Evolutionary conservation across 2,113 vertebrate species (phyloP), one percentile per base, ranked within the genome.

Genomic region (Charina bottae): DNA sequence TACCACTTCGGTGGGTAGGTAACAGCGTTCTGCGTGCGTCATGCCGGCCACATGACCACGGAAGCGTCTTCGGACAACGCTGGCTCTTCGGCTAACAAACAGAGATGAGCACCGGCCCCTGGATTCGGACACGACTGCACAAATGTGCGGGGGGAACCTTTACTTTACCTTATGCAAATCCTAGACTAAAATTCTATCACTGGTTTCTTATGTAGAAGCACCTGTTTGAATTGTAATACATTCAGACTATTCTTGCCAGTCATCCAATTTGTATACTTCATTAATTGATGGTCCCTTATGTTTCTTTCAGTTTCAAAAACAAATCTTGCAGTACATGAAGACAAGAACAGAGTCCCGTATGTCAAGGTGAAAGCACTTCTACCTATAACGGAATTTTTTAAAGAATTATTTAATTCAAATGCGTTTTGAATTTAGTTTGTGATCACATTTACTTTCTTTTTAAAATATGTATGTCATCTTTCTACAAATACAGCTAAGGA

Each of bases 321-420:
- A 78, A 99, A 98, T 94, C 96, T 99, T 1, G 98, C 98, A 46
- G 98, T 99, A 64, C 98, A 99, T 85, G 98, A 99, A 97, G 98
- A 99, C 95, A 98, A 98, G 96, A 98, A 99, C 95, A 98, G 98
- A 97, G 98, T 99, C 21, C 98, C 98, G 0, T 99, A 98, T 49
- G 98, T 99, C 68, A 99, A 99, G 98, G 98, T 98, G 97, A 91
- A 87, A 13, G 85, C 54, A 92, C 54, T 89, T 83, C n/a, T 84
- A 64, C 54, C 21, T 46, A 85, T 78, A 78, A 78, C 37, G 33
- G 17, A 1, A 24, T 68, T 72, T 55, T 37, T 4, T n/a, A n/a
- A 58, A 11, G 19, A 89, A 53, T 68, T 64, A 26, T 64, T 64
- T 60, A 28, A 54, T 54, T 55, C 1, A 12, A 64, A 26, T 85